Base-by-base conservation (phyloP, 2,113 vertebrate genomes). In the Merops nubicus region DNA sequence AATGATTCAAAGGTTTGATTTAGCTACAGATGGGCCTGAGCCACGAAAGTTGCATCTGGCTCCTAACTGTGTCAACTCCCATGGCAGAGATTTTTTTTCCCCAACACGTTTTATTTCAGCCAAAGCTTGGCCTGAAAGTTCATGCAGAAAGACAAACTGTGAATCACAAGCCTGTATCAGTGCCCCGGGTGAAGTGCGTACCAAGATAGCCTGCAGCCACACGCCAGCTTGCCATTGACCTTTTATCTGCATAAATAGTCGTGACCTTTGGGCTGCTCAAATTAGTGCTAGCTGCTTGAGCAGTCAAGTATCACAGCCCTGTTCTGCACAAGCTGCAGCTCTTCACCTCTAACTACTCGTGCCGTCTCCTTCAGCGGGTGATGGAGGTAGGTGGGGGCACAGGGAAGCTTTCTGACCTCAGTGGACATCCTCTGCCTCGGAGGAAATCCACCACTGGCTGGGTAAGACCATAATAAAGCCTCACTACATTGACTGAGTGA, bases 181-280 rank as follows among this genome's bases (percentile, higher is more conserved):
- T 33, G 47, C 89, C 38, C 29, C 0, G 67, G 93, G 79, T 57
- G 88, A 76, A 73, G 78, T 40, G 45, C 13, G 14, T 79, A 96
- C 96, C 91, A 89, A 95, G 96, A 96, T 96, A 96, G 96, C 88
- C 91, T 62, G 70, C 93, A 96, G 88, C 88, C 90, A 63, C 84
- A 82, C 94, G 93, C 96, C 92, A 93, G 63, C 82, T 95, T 51
- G 95, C 96, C 85, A 91, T 79, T 97, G 96, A 96, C 94, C 94
- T 96, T 95, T 96, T 94, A 94, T 96, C 96, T 94, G 96, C 96
- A 94, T 93, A 97, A 97, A 97, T 96, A 97, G 93, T 96, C 2
- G 11, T 97, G 94, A 97, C 96, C 96, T 97, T 97, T 97, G 96
- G 91, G 96, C 95, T 83, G 96, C 96, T 97, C 89, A 96, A 94